These are phyloP conservation scores for Gryon sp. DNA, from an alignment of 1,140 invertebrate species.

Conservation along the genomic window DNA sequence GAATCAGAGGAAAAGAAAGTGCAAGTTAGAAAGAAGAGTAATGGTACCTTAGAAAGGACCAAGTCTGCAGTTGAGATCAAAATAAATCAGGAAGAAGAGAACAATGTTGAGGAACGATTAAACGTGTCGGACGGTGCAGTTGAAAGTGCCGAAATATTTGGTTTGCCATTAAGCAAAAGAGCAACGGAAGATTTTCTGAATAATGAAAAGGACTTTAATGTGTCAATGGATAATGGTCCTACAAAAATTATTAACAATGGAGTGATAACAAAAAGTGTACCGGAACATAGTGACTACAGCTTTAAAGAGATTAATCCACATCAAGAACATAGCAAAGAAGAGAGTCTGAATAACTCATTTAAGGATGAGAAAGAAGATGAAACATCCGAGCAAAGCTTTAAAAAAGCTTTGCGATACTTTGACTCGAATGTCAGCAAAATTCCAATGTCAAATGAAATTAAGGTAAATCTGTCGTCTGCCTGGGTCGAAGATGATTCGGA, in stretches of 20 bases:
- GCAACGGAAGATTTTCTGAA: conserved; percentile 71
- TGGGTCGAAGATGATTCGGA: conserved; percentile 52
- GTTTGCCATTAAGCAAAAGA: conserved; percentile 71
- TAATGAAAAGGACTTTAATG: conserved; percentile 70
- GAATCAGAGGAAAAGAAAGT: conserved; percentile 56
- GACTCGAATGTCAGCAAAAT: conserved; percentile 55
- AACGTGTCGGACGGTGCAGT: conserved; percentile 49
- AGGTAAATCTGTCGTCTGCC: conserved; percentile 52
- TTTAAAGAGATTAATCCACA: conserved; percentile 64
- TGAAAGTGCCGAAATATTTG: conserved; percentile 69
- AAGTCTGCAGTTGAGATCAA: conserved; percentile 72
- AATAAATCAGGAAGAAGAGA: conserved; percentile 58
- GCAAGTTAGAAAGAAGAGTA: conserved; percentile 63
- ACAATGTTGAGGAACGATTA: conserved; percentile 25
- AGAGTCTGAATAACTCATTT: not conserved
- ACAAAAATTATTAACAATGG: conserved; percentile 75
- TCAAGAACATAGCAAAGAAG: conserved; percentile 42
- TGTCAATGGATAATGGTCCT: conserved; percentile 70
- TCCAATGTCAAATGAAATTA: conserved; percentile 48
- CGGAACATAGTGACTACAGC: conserved; percentile 69
- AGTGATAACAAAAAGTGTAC: conserved; percentile 66
- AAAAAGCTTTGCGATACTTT: conserved; percentile 67
- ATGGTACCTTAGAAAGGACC: conserved; percentile 68
- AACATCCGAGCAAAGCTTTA: conserved; percentile 59
- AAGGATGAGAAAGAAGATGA: conserved; percentile 22